Conservation (phyloP, 2,888 invertebrate genomes). For the Morpho achilles region DNA sequence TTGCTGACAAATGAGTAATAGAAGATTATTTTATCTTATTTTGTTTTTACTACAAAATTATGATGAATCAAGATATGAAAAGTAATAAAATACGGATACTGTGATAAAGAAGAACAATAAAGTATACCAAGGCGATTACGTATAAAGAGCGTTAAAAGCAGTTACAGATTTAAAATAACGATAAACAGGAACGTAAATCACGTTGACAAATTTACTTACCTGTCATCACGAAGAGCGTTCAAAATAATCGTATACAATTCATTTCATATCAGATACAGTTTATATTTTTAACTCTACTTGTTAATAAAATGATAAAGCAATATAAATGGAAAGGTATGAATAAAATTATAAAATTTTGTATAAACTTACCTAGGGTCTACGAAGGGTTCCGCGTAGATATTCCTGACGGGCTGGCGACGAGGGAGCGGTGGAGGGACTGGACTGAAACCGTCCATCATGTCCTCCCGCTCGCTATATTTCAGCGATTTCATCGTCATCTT, state of each 20-base stretch:
- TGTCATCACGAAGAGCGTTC: background rate
- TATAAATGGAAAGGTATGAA: background rate
- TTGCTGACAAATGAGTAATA: background rate
- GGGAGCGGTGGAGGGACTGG: constrained; percentile 82
- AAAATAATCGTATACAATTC: background rate
- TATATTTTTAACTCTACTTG: background rate
- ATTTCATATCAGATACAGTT: background rate
- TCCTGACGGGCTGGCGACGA: constrained; percentile 80
- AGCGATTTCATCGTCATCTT: constrained; percentile 82
- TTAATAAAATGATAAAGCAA: background rate
- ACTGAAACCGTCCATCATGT: constrained; percentile 77
- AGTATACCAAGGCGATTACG: background rate
- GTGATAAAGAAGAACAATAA: background rate
- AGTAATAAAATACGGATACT: background rate
- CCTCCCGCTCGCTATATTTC: constrained; percentile 76
- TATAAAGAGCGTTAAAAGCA: background rate
- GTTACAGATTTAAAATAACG: background rate
- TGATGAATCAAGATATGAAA: background rate
- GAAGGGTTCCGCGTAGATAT: constrained; percentile 84
- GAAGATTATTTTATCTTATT: background rate
- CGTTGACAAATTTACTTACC: constrained; percentile 4
- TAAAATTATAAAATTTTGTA: background rate
- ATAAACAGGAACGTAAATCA: background rate
- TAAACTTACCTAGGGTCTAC: constrained; percentile 78
- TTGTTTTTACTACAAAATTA: background rate